Evolutionary conservation across 2,888 invertebrate species (phyloP), one percentile per base, ranked within the genome.

Genomic region (Chrysolina americana): DNA sequence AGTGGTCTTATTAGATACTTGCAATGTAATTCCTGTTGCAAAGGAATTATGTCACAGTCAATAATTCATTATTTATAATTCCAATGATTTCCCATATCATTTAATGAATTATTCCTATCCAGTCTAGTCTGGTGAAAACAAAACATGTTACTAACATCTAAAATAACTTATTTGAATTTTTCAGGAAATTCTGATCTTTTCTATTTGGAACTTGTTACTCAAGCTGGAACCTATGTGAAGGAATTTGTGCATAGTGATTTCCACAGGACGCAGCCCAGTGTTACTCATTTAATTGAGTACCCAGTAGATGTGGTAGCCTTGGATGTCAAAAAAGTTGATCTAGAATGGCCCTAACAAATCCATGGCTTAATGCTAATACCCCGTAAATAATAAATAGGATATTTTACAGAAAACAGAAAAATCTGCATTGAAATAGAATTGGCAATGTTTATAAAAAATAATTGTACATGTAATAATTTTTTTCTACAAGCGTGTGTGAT

Each of bases 181-280:
- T 17, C 85, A 90, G 91, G 81, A 8, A 87, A 89, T 76, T 84
- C 88, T 0, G 86, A 89, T 77, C 88, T 93, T 66, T 92, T 98
- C 82, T 89, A 91, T 64, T 83, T 97, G 41, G 90, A 91, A 75
- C 81, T 97, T 21, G 91, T 91, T 65, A 96, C 97, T 0, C 95
- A 96, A 85, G 98, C 98, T 11, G 98, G 98, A 56, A 97, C 98
- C 50, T 99, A 99, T 87, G 93, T 99, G 0, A 99, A 99, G 89
- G 99, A 99, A 89, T 96, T 99, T 89, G 95, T 96, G 21, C 98
- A 99, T 89, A 97, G 98, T 3, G 99, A 99, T 89, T 95, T 98
- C 86, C 95, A 96, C 1, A 90, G 99, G 80, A 97, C 98, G 0
- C 87, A 85, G 11, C 99, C 99, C 0, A 93, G 92, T 82, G 89